A percentile compares a stretch with the other conserved stretches of the same genome.
phyloP scores from a whole-genome alignment of 2,888 invertebrate genomes.

The Pocota personata region DNA sequence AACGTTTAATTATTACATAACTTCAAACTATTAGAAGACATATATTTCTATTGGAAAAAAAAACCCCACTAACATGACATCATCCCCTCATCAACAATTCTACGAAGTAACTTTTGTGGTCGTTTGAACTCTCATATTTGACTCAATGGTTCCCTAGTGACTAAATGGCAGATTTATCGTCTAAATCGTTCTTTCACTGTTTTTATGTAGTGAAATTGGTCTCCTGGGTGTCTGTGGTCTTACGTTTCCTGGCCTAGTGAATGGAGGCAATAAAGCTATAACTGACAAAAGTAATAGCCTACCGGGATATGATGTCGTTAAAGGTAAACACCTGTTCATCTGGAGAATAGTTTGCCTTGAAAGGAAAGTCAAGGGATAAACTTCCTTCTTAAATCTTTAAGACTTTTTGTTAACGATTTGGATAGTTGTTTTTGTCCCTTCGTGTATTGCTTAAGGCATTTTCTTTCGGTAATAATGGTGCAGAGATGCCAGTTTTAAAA shows the following conservation, averaged over 20 bases:
- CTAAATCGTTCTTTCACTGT: background rate
- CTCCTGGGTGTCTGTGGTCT: background rate
- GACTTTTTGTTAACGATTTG: no score
- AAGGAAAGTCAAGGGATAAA: no score
- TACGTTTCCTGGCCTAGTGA: background rate
- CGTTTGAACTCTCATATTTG: background rate
- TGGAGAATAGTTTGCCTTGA: no score
- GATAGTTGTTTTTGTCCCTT: no score
- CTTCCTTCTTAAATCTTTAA: no score
- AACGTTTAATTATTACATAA: no score
- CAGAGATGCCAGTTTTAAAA: no score
- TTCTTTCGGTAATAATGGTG: no score
- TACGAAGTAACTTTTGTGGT: background rate
- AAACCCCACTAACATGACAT: background rate
- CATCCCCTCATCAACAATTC: background rate
- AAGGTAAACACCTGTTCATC: no score
- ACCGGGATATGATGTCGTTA: background rate
- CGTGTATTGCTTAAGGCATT: no score
- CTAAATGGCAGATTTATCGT: background rate
- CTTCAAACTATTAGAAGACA: background rate
- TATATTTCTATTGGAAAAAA: background rate
- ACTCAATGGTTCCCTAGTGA: background rate
- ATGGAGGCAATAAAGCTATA: background rate
- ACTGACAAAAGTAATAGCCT: background rate
- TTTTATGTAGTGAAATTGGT: background rate